Conservation (phyloP, 2,113 vertebrate species). For the Epinephelus cyanopodus region DNA sequence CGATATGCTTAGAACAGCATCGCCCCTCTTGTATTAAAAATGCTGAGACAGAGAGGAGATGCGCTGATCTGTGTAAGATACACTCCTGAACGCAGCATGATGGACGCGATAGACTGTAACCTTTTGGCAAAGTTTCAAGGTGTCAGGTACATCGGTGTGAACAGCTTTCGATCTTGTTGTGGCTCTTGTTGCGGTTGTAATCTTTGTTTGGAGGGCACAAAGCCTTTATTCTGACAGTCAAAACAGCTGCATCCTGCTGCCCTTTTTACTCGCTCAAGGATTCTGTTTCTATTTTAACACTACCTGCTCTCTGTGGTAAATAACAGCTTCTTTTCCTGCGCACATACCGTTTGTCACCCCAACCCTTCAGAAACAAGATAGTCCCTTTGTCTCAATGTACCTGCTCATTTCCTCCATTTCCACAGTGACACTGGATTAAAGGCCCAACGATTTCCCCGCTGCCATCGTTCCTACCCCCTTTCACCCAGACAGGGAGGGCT, state of each 20-base stretch:
- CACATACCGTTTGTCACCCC: background rate
- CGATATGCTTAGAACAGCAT: conserved; percentile 80
- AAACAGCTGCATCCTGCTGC: conserved; percentile 16
- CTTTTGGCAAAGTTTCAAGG: conserved; percentile 70
- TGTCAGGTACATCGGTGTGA: conserved; percentile 42
- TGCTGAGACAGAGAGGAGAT: conserved; percentile 80
- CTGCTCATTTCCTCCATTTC: conserved; percentile 63
- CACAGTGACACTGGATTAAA: conserved; percentile 47
- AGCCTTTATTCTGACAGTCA: conserved; percentile 17
- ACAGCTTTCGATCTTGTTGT: conserved; percentile 26
- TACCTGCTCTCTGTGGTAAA: conserved; percentile 1
- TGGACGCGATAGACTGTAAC: conserved; percentile 54
- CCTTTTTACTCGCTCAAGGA: background rate
- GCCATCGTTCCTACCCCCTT: conserved; percentile 34
- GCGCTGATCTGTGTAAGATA: conserved; percentile 80
- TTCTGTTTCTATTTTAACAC: conserved; percentile 2
- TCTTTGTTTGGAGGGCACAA: conserved; percentile 17
- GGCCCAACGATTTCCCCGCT: conserved; percentile 35
- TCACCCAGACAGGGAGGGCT: conserved; percentile 52
- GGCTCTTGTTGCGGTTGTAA: conserved; percentile 29
- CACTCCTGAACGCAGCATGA: conserved; percentile 53
- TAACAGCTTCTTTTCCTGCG: conserved; percentile 13
- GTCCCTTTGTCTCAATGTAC: conserved; percentile 43
- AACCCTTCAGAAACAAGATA: background rate
- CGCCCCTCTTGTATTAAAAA: conserved; percentile 67